Percentiles rank a stretch among this genome's conserved stretches.
These are phyloP conservation scores for Mesitornis unicolor DNA, from an alignment of 2,113 vertebrate species.

Conservation along the genomic window DNA sequence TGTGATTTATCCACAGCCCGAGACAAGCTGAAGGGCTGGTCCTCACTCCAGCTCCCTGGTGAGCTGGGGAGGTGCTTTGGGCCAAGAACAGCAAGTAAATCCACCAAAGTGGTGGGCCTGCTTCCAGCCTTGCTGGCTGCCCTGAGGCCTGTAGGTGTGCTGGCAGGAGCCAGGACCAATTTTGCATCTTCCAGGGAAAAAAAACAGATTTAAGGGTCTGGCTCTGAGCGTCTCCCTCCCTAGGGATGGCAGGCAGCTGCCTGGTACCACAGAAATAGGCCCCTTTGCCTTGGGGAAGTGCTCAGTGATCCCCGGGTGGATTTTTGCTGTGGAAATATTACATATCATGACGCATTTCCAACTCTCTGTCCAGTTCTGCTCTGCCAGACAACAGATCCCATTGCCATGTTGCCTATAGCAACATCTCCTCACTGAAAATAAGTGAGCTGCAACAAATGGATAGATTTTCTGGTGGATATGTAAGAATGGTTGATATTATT, in stretches of 20 bases:
- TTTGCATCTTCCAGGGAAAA: background rate
- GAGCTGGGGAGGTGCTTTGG: background rate
- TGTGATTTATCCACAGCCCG: background rate
- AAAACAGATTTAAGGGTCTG: background rate
- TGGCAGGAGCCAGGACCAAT: background rate
- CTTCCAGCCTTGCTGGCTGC: background rate
- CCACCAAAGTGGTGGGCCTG: background rate
- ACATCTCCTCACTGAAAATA: background rate
- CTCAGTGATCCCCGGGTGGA: background rate
- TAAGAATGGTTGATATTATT: background rate
- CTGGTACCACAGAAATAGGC: too few relatives aligned
- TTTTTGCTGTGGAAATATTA: background rate
- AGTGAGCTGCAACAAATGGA: rapidly evolving
- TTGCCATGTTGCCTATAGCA: background rate
- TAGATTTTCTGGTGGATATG: background rate
- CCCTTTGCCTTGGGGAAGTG: background rate
- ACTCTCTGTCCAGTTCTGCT: background rate
- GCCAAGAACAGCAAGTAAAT: background rate
- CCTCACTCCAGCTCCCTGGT: background rate
- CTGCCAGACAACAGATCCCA: background rate
- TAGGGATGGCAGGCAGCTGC: background rate
- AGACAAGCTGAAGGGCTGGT: background rate
- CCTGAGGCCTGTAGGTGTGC: rapidly evolving
- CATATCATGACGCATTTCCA: background rate
- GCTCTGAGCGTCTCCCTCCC: background rate